A percentile compares a stretch with the other conserved stretches of the same genome.
These are phyloP conservation scores for Phocides pigmalion DNA, from an alignment of 1,140 invertebrate genomes.

Conservation along the genomic window DNA sequence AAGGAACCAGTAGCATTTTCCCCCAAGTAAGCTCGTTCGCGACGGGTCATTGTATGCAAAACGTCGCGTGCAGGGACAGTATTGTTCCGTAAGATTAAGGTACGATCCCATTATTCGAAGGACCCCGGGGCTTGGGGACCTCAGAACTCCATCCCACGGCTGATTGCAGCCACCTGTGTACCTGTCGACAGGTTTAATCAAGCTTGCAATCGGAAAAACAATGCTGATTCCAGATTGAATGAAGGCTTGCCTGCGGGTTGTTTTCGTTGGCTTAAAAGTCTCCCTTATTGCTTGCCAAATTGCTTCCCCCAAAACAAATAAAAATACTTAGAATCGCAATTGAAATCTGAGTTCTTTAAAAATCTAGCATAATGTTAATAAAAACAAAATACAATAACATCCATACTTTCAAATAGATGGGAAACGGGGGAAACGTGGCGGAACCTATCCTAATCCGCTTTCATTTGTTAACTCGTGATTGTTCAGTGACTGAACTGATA, in stretches of 20 bases:
- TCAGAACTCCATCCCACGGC: conserved; percentile 58
- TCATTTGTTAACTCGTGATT: too few relatives aligned
- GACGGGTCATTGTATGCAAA: conserved; percentile 75
- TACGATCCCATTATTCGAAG: conserved; percentile 60
- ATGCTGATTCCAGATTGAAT: conserved; percentile 60
- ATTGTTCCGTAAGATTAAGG: conserved; percentile 77
- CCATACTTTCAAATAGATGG: background rate
- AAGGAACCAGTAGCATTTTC: conserved; percentile 46
- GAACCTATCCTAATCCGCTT: too few relatives aligned
- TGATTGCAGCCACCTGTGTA: conserved; percentile 66
- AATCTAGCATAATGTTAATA: background rate
- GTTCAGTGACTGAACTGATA: background rate
- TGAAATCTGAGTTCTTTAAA: background rate
- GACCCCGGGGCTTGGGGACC: conserved; percentile 44
- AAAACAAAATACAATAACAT: too few relatives aligned
- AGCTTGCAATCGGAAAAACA: conserved; percentile 72
- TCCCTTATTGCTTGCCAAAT: conserved; percentile 26
- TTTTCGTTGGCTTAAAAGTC: conserved; percentile 36
- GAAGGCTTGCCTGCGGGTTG: conserved; percentile 45
- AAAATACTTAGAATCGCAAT: conserved; percentile 1
- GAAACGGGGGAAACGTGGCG: background rate
- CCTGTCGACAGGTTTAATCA: conserved; percentile 71
- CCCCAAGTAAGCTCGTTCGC: conserved; percentile 45
- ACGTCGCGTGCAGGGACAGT: conserved; percentile 63
- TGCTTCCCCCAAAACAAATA: conserved; percentile 20